Evolutionary conservation across 2,888 invertebrate species (phyloP).

Genomic region (Lasioglossum vierecki): DNA sequence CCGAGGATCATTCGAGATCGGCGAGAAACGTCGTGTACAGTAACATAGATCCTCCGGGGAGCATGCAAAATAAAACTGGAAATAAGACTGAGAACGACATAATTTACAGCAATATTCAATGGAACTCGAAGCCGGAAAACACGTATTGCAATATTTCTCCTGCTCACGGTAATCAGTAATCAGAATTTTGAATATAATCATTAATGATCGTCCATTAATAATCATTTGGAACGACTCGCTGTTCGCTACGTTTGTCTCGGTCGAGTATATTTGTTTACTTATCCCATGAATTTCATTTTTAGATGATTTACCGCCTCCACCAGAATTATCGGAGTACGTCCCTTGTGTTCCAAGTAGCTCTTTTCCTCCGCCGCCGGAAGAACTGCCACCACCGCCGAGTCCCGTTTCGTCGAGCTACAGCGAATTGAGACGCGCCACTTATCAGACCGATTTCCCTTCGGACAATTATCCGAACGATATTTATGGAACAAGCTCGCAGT

Average conservation of each 20-base stretch:
- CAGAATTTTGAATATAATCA: background rate
- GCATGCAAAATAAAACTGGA: slow-evolving; percentile 76
- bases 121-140: slow-evolving; percentile 84
- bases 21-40: slow-evolving; percentile 81
- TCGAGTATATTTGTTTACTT: background rate
- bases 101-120: slow-evolving; percentile 86
- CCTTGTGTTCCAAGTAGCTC: slow-evolving; percentile 80
- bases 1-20: slow-evolving; percentile 73
- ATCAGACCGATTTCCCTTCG: slow-evolving; percentile 85
- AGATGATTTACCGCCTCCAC: slow-evolving; percentile 87
- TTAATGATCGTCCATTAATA: background rate
- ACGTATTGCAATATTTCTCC: slow-evolving; percentile 87
- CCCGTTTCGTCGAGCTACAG: slow-evolving; percentile 96
- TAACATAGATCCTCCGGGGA: slow-evolving; percentile 80
- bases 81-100: slow-evolving; percentile 84
- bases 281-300: slow-evolving; percentile 57
- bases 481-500: slow-evolving; percentile 90
- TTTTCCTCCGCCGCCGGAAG: slow-evolving; percentile 86
- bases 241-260: background rate
- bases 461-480: slow-evolving; percentile 84
- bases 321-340: slow-evolving; percentile 84
- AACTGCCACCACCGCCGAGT: slow-evolving; percentile 92
- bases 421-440: slow-evolving; percentile 92
- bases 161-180: slow-evolving; percentile 68
- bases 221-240: background rate